phyloP scores from a whole-genome alignment of 92 coral and sea anemone genomes.

The Isaurus tuberculatus region DNA sequence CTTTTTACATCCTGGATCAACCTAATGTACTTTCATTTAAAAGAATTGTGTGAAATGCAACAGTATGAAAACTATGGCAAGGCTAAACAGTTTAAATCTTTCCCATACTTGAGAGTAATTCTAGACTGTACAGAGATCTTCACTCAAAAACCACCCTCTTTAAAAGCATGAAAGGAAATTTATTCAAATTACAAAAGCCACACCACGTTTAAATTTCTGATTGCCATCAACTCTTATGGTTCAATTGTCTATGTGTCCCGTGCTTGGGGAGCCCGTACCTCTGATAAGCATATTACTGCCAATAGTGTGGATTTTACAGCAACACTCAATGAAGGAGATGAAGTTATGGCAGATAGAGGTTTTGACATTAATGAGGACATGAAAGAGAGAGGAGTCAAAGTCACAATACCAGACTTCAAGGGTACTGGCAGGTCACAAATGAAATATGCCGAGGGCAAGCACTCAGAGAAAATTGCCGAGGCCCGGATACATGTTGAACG shows the following conservation, averaged over 20 bases:
- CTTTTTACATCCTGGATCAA: too few relatives aligned
- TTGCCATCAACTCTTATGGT: conserved; percentile 55
- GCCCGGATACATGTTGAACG: conserved; percentile 52
- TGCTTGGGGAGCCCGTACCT: conserved; percentile 59
- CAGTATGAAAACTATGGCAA: too few relatives aligned
- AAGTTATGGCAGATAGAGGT: conserved; percentile 28
- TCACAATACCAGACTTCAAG: conserved; percentile 56
- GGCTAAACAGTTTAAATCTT: too few relatives aligned
- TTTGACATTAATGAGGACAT: conserved; percentile 55
- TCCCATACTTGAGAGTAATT: conserved; percentile 29
- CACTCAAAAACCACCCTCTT: conserved; percentile 62
- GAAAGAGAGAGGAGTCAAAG: conserved; percentile 51
- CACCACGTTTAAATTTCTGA: conserved; percentile 59
- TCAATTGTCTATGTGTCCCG: conserved; percentile 59
- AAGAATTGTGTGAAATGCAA: too few relatives aligned
- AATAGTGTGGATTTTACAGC: conserved; percentile 61
- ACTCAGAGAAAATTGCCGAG: conserved; percentile 59
- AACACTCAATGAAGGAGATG: conserved; percentile 54
- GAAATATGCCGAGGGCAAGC: conserved; percentile 15
- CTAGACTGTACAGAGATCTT: conserved; percentile 68
- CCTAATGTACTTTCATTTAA: too few relatives aligned
- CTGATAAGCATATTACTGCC: conserved; percentile 58
- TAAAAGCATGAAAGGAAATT: conserved; percentile 60
- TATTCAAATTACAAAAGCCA: conserved; percentile 63
- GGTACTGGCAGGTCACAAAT: conserved; percentile 37